Percentiles rank a stretch among this genome's conserved stretches.
Conservation (phyloP, 2,113 vertebrate species). For the Alethe diademata region DNA sequence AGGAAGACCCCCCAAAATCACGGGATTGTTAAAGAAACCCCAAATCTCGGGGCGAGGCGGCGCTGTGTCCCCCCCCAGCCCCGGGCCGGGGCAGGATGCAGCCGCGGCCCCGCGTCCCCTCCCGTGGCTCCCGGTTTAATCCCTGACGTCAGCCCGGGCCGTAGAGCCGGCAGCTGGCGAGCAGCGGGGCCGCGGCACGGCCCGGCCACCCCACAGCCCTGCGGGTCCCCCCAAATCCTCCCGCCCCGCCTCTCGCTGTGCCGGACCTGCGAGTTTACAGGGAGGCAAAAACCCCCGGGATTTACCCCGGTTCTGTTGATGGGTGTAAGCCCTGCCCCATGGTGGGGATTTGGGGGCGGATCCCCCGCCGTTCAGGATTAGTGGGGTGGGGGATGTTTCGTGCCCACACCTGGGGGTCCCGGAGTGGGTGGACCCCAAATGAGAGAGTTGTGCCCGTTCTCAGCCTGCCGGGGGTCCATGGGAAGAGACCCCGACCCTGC, state of each 20-base stretch:
- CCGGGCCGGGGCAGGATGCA: neutral
- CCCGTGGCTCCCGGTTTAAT: neutral
- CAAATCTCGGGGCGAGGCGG: neutral
- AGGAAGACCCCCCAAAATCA: accelerated
- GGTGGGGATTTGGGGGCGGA: neutral
- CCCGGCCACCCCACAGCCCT: neutral
- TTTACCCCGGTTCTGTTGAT: neutral
- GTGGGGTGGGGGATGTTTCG: too few species aligned
- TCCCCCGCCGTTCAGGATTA: accelerated
- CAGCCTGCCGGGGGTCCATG: neutral
- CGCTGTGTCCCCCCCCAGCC: neutral
- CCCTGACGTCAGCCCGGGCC: constrained; percentile 30
- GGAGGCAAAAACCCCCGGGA: neutral
- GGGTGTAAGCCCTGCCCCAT: neutral
- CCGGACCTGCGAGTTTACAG: accelerated
- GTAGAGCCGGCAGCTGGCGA: neutral
- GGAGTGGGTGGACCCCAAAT: accelerated
- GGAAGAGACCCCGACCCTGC: neutral
- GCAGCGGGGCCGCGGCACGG: neutral
- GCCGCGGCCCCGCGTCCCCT: neutral
- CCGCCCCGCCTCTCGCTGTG: neutral
- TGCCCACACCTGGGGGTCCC: neutral
- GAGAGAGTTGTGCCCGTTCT: neutral
- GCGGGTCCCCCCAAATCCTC: neutral
- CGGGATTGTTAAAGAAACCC: neutral